These are phyloP conservation scores for Athripsodes cinereus DNA, from an alignment of 2,888 invertebrate species.

Conservation along the genomic window DNA sequence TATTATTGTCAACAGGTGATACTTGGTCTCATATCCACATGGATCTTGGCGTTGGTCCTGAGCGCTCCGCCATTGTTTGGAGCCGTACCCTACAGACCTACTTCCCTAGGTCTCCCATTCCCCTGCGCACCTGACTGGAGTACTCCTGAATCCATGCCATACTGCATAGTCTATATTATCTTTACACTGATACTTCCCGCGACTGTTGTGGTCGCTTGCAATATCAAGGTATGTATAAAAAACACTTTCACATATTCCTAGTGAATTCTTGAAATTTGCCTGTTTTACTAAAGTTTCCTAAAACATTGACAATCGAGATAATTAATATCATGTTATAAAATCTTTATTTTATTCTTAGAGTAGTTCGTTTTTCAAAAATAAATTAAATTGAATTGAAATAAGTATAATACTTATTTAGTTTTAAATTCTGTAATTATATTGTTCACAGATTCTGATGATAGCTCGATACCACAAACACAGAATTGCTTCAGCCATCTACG, in stretches of 20 bases:
- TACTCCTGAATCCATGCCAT: conserved; percentile 55
- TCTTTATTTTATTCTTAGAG: too few relatives aligned
- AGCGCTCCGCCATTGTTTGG: conserved; percentile 59
- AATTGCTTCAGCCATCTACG: conserved; percentile 79
- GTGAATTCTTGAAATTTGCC: neutral
- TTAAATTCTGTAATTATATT: neutral
- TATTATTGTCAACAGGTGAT: too few relatives aligned
- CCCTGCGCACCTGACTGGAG: conserved; percentile 64
- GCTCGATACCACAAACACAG: conserved; percentile 73
- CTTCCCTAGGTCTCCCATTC: conserved; percentile 50
- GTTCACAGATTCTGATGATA: conserved; percentile 51
- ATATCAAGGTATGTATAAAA: conserved; percentile 50
- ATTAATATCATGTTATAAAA: too few relatives aligned
- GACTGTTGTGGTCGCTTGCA: conserved; percentile 63
- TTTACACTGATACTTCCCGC: conserved; percentile 63
- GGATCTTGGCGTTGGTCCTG: conserved; percentile 58
- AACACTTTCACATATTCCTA: neutral
- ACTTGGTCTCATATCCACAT: conserved; percentile 60
- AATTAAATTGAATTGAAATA: too few relatives aligned
- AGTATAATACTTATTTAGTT: neutral
- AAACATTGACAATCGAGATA: too few relatives aligned
- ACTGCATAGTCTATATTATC: conserved; percentile 58
- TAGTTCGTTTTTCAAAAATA: too few relatives aligned
- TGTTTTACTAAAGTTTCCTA: too few relatives aligned
- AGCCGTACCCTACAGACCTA: conserved; percentile 51